Conservation (phyloP, 2,113 vertebrate species). For the Elanus axillaris region DNA sequence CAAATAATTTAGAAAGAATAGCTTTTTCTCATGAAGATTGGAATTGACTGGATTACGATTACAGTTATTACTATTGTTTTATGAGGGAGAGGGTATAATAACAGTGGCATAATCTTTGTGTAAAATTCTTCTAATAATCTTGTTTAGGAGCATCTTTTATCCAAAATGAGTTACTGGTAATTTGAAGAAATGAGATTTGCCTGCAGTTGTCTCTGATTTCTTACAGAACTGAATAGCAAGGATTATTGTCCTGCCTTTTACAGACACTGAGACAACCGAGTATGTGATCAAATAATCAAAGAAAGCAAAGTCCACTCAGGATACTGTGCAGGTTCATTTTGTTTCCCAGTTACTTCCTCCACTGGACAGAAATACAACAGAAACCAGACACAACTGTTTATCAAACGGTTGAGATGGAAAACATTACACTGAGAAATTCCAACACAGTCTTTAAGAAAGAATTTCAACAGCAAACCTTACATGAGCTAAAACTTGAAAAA, state of each 20-base stretch:
- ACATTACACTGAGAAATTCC: background rate
- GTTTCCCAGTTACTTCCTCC: slow-evolving; percentile 2
- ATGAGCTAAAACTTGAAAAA: background rate
- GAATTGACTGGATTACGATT: background rate
- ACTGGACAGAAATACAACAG: background rate
- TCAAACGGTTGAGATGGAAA: background rate
- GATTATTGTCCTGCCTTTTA: background rate
- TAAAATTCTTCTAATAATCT: background rate
- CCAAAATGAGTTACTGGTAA: background rate
- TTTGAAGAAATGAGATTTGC: background rate
- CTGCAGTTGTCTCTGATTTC: background rate
- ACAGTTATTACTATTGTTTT: background rate
- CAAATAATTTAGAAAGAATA: background rate
- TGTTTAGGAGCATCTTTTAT: background rate
- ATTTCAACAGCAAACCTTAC: background rate
- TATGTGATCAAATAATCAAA: background rate
- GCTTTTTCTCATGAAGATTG: background rate
- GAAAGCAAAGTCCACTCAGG: background rate
- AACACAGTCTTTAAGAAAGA: background rate
- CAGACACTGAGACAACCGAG: background rate
- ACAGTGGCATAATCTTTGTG: background rate
- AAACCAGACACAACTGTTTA: background rate
- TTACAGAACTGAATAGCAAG: background rate
- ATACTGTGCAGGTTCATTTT: background rate
- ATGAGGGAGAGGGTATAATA: background rate